These are phyloP conservation scores for Melanotaenia duboulayi DNA, from an alignment of 2,113 vertebrate species.

Conservation along the genomic window DNA sequence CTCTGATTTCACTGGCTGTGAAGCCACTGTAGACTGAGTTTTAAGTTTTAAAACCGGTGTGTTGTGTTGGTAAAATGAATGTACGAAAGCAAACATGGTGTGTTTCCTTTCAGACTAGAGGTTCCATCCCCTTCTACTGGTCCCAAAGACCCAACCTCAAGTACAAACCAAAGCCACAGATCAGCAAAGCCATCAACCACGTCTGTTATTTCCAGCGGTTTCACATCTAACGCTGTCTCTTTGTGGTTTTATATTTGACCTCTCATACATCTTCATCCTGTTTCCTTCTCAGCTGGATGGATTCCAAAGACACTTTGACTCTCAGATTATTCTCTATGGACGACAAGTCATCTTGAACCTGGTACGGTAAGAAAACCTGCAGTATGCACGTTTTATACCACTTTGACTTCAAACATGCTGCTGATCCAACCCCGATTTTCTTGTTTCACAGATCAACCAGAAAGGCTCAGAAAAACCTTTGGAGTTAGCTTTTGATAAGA, in stretches of 20 bases:
- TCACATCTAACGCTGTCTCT: not conserved
- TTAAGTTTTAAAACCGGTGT: not conserved
- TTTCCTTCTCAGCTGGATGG: constrained; percentile 88
- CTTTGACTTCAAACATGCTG: no score
- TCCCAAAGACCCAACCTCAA: constrained; percentile 97
- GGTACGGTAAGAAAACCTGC: constrained; percentile 79
- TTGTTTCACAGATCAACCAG: constrained; percentile 88
- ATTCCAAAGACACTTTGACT: constrained; percentile 97
- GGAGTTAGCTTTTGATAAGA: constrained; percentile 89
- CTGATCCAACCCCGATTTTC: no score
- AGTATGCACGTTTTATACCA: not conserved
- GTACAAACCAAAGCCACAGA: constrained; percentile 95
- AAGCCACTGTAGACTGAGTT: not conserved
- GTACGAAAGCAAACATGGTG: not conserved
- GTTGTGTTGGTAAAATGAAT: not conserved
- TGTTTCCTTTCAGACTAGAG: constrained; percentile 86
- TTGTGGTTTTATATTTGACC: not conserved
- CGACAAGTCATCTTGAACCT: constrained; percentile 94
- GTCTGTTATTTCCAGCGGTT: constrained; percentile 75
- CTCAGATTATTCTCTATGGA: constrained; percentile 94
- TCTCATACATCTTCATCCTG: not conserved
- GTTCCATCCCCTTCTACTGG: constrained; percentile 97
- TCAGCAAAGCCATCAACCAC: constrained; percentile 93
- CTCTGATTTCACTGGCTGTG: no score
- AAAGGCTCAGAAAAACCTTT: constrained; percentile 95